Percentiles rank a stretch among this genome's conserved stretches.
These are phyloP conservation scores for Coleophora flavipennella DNA, from an alignment of 2,888 invertebrate genomes.

Conservation along the genomic window DNA sequence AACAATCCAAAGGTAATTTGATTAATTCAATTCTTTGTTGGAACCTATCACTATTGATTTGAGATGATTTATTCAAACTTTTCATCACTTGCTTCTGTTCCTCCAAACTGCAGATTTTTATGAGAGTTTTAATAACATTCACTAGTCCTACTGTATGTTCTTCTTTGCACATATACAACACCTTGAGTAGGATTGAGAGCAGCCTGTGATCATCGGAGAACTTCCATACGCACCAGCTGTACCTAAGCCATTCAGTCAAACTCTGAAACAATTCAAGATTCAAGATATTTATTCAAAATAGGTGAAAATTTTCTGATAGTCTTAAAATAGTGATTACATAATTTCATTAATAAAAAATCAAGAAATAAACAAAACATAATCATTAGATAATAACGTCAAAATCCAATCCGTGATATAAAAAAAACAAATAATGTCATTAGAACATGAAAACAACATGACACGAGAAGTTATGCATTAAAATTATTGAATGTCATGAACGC, in stretches of 20 bases:
- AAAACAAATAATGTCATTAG: too few species aligned
- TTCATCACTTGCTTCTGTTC: constrained; percentile 32
- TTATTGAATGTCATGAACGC: too few species aligned
- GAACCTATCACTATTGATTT: constrained; percentile 26
- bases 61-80: constrained; percentile 22
- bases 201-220: constrained; percentile 36
- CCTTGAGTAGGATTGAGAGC: constrained; percentile 42
- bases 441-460: too few species aligned
- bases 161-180: constrained; percentile 37
- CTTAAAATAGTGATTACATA: too few species aligned
- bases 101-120: constrained; percentile 29
- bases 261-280: constrained; percentile 37
- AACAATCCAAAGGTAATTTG: too few species aligned
- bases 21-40: constrained; percentile 23
- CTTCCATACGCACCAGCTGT: constrained; percentile 55
- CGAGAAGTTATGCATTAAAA: too few species aligned
- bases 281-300: too few species aligned
- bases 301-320: too few species aligned
- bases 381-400: too few species aligned
- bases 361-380: too few species aligned
- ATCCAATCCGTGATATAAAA: too few species aligned
- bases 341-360: too few species aligned
- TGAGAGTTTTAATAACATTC: constrained; percentile 36
- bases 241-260: constrained; percentile 44
- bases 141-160: constrained; percentile 28